Base-by-base conservation (phyloP, 2,888 invertebrate species). In the Axea sp. region DNA sequence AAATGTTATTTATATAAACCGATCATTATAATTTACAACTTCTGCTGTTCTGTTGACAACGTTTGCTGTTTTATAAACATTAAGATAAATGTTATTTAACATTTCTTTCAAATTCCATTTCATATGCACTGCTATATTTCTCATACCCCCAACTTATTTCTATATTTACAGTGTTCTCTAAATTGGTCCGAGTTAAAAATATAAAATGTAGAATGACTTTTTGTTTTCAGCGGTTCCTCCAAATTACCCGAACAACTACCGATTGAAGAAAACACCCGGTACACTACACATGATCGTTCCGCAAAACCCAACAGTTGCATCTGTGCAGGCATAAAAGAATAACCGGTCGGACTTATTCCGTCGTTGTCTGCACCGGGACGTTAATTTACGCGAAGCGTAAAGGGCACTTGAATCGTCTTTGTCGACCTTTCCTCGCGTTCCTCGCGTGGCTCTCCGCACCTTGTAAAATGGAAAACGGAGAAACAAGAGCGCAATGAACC, bases 401-500 rank as follows among this genome's bases (percentile, higher is more conserved):
- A 69, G 69, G 51, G 69, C 68, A 47, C 62, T 62, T 37, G 60
- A 57, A 62, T 55, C 62, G 53, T 53, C 55, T 69, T 62, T 55
- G 69, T 45, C 60, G 68, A 60, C 59, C 51, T 68, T 53, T 60
- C 43, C 39, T 37, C 51, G 59, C 67, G 47, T 68, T 62, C 62
- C 45, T 47, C 55, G 60, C 55, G 55, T 67, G 53, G 59, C 53
- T 72, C 59, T 64, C 59, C 65, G 65, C 60, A 60, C 60, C 55
- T 60, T 45, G 59, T 39, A 41, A 67, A 47, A 67, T 49, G 49
- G 59, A 67, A 67, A 60, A 62, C 53, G 49, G 39, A 64, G 62
- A 64, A 74, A 74, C 68, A 68, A 74, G 68, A 62, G 68, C 51
- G 57, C 68, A 69, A 74, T 57, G 68, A 74, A 68, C 64, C 73